These are phyloP conservation scores for Tenthredo amoena DNA, from an alignment of 2,888 invertebrate genomes.

Conservation along the genomic window DNA sequence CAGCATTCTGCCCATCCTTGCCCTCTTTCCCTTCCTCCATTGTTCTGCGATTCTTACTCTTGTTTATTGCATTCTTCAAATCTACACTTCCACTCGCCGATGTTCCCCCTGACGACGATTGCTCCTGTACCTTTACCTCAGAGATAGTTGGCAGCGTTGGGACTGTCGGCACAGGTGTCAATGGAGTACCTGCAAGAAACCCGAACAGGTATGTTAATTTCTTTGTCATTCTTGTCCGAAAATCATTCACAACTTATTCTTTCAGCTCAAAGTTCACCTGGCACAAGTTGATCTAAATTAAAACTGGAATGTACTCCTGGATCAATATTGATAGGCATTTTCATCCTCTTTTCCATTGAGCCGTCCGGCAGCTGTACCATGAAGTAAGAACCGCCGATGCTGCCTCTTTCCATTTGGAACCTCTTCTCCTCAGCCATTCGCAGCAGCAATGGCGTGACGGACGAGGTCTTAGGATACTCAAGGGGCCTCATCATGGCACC, in stretches of 20 bases:
- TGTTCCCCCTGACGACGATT: conserved; percentile 81
- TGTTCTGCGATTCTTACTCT: conserved; percentile 70
- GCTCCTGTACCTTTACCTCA: conserved; percentile 87
- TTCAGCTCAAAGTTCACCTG: conserved; percentile 73
- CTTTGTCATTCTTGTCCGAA: background rate
- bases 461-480: conserved; percentile 87
- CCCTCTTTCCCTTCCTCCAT: conserved; percentile 77
- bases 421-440: conserved; percentile 96
- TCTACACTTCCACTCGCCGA: conserved; percentile 78
- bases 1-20: conserved; percentile 69
- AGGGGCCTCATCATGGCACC: conserved; percentile 91
- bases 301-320: conserved; percentile 96
- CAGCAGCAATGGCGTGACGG: conserved; percentile 90
- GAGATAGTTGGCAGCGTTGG: conserved; percentile 94
- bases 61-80: conserved; percentile 70
- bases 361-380: conserved; percentile 94
- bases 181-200: conserved; percentile 81
- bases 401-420: conserved; percentile 93
- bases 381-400: conserved; percentile 93
- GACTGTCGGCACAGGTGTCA: conserved; percentile 90
- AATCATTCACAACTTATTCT: conserved; percentile 10
- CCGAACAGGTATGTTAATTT: background rate
- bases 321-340: conserved; percentile 94
- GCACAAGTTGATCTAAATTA: conserved; percentile 91
- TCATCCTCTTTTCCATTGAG: conserved; percentile 92